Conservation (phyloP, 92 coral and sea anemone genomes). For the Galaxea fascicularis region DNA sequence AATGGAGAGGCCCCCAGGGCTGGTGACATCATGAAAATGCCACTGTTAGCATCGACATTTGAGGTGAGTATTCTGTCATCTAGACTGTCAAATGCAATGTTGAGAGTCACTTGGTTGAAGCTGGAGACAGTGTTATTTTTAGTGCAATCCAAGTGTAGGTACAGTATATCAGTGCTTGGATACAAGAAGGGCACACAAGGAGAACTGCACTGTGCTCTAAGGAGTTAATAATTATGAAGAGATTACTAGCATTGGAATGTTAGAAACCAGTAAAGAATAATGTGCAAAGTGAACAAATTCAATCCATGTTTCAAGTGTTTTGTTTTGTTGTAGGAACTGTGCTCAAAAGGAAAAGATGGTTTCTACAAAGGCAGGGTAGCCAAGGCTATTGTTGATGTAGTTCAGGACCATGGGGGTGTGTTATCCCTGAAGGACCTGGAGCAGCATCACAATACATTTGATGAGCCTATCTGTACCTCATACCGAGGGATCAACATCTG, state of each 20-base stretch:
- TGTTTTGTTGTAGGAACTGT: constrained; percentile 69
- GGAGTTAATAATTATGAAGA: too few relatives aligned
- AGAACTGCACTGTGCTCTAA: too few relatives aligned
- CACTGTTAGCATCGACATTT: constrained; percentile 86
- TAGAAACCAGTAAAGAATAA: too few relatives aligned
- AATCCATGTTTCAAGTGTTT: neutral
- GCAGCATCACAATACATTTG: constrained; percentile 82
- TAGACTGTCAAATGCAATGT: too few relatives aligned
- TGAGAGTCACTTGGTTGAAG: too few relatives aligned
- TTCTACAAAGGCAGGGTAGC: constrained; percentile 95
- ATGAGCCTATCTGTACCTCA: constrained; percentile 82
- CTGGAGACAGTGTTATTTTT: too few relatives aligned
- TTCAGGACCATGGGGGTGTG: constrained; percentile 89
- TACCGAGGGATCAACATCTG: constrained; percentile 92
- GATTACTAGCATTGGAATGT: too few relatives aligned
- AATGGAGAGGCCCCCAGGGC: constrained; percentile 87
- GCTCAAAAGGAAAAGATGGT: constrained; percentile 87
- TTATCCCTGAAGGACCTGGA: constrained; percentile 81
- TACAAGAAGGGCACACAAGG: too few relatives aligned
- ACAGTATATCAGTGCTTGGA: too few relatives aligned
- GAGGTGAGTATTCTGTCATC: constrained; percentile 54
- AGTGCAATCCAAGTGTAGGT: too few relatives aligned
- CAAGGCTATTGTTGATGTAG: constrained; percentile 84
- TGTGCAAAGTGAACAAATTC: too few relatives aligned
- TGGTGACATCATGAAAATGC: constrained; percentile 96